Evolutionary conservation across 2,113 vertebrate species (phyloP).

Genomic region (Riparia riparia): DNA sequence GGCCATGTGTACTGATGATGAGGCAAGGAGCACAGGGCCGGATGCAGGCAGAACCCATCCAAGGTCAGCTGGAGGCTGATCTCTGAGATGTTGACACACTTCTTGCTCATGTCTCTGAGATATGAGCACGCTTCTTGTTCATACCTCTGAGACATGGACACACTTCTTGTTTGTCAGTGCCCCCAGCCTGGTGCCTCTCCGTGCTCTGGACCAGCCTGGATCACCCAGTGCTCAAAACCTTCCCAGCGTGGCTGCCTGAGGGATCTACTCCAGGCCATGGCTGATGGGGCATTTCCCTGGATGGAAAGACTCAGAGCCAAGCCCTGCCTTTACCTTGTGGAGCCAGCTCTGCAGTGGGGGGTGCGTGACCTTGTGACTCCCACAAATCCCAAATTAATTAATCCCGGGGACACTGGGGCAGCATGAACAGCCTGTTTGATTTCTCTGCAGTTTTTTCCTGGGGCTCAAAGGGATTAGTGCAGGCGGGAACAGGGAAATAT

Average conservation of each 20-base stretch:
- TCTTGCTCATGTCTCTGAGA: background rate
- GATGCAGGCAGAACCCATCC: background rate
- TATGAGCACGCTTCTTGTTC: background rate
- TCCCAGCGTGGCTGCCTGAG: background rate
- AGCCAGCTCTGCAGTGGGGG: constrained; percentile 12
- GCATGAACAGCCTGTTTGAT: constrained; percentile 76
- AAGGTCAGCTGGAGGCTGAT: background rate
- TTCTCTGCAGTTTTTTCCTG: constrained; percentile 72
- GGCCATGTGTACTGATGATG: background rate
- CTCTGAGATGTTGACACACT: background rate
- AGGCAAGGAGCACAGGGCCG: constrained; percentile 27
- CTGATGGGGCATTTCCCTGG: background rate
- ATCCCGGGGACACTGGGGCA: constrained; percentile 66
- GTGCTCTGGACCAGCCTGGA: background rate
- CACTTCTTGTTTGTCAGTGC: fast-evolving
- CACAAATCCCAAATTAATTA: constrained; percentile 86
- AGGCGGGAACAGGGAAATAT: constrained; percentile 74
- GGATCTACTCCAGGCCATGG: background rate
- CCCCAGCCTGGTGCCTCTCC: background rate
- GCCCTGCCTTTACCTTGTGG: background rate
- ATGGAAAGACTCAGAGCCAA: background rate
- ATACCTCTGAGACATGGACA: background rate
- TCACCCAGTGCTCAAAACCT: background rate
- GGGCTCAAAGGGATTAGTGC: constrained; percentile 79
- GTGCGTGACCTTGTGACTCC: constrained; percentile 68